Evolutionary conservation across 2,888 invertebrate species (phyloP).

Genomic region (Rhogogaster chlorosoma): DNA sequence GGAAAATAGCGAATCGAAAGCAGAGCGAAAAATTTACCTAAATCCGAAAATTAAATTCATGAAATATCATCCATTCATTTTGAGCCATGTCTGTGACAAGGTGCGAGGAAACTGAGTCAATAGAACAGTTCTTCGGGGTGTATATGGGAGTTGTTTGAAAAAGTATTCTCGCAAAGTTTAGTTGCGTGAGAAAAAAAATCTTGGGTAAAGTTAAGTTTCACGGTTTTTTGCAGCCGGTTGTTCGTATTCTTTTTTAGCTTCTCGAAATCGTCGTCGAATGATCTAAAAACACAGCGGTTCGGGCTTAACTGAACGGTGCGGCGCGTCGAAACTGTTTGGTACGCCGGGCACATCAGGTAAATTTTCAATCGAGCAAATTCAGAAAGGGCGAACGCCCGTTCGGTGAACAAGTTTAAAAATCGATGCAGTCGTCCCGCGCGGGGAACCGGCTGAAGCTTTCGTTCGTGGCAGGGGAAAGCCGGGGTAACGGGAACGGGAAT

Average conservation of each 20-base stretch:
- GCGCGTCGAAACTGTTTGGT: slow-evolving; percentile 60
- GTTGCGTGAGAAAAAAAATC: no score
- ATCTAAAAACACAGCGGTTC: background rate
- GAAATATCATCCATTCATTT: no score
- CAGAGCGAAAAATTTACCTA: no score
- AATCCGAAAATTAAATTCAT: no score
- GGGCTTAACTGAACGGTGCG: background rate
- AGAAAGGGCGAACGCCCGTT: slow-evolving; percentile 63
- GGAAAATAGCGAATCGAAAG: no score
- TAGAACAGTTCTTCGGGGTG: no score
- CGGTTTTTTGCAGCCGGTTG: background rate
- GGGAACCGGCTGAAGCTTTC: slow-evolving; percentile 33
- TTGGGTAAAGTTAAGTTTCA: background rate
- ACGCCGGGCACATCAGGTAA: slow-evolving; percentile 72
- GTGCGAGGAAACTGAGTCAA: no score
- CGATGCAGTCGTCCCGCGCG: slow-evolving; percentile 64
- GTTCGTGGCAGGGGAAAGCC: slow-evolving; percentile 25
- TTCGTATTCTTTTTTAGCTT: background rate
- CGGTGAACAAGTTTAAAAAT: slow-evolving; percentile 71
- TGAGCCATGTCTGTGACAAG: no score
- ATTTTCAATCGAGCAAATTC: slow-evolving; percentile 75
- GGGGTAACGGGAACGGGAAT: slow-evolving; percentile 19
- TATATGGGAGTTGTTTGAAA: no score
- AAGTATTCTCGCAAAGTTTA: no score
- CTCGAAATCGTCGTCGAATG: background rate